Evolutionary conservation across 30 jellyfish, hydroid and myxozoan species (phyloP).

Genomic region (Mastigias papua): DNA sequence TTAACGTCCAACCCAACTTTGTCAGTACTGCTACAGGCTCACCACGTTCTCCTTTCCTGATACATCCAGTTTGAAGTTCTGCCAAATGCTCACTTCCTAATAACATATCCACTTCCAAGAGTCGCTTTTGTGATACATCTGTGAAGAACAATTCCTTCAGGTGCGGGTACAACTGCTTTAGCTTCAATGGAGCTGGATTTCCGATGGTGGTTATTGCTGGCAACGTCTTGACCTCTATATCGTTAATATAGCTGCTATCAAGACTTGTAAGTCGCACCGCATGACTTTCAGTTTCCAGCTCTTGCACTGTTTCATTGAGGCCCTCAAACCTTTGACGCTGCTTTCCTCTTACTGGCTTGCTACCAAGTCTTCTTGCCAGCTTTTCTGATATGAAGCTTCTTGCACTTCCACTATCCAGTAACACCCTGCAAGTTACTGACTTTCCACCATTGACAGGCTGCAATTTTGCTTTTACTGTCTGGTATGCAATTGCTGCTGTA

Average conservation of each 20-base stretch:
- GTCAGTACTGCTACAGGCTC: constrained; percentile 48
- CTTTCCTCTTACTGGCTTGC: constrained; percentile 6
- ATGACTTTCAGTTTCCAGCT: constrained; percentile 58
- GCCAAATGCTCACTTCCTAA: constrained; percentile 71
- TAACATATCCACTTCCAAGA: constrained; percentile 36
- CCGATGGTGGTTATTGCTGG: constrained; percentile 67
- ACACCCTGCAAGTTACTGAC: constrained; percentile 41
- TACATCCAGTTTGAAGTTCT: constrained; percentile 31
- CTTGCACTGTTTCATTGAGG: constrained; percentile 9
- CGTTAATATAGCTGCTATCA: not conserved
- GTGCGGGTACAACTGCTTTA: constrained; percentile 30
- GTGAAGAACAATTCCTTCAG: constrained; percentile 44
- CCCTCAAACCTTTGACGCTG: constrained; percentile 25
- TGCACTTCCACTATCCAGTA: constrained; percentile 63
- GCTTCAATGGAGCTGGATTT: constrained; percentile 54
- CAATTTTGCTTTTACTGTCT: constrained; percentile 25
- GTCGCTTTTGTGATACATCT: constrained; percentile 21
- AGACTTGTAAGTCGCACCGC: constrained; percentile 28
- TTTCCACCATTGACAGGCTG: not conserved
- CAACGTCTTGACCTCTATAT: constrained; percentile 30
- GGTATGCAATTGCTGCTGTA: constrained; percentile 58
- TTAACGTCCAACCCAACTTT: constrained; percentile 57
- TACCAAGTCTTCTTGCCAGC: constrained; percentile 26
- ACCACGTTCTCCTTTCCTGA: constrained; percentile 32
- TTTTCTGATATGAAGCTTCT: constrained; percentile 38